Conservation (phyloP, 2,797 vertebrate species). For the Iguana delicatissima region DNA sequence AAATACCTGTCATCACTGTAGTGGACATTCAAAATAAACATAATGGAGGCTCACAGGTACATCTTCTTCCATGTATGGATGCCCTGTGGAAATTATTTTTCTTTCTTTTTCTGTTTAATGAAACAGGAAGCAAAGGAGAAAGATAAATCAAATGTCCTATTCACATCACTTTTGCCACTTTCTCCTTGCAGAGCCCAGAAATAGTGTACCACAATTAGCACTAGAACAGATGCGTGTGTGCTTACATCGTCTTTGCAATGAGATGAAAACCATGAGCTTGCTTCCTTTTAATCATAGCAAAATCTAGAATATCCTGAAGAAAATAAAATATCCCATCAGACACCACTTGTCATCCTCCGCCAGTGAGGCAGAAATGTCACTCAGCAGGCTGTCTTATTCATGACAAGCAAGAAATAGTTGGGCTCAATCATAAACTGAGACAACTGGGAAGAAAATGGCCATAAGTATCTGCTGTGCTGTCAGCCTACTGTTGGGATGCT, state of each 20-base stretch:
- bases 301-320: constrained; percentile 10
- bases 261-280: neutral
- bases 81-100: neutral
- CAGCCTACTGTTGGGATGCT: neutral
- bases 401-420: constrained; percentile 1
- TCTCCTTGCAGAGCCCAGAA: neutral
- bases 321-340: neutral
- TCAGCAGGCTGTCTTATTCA: neutral
- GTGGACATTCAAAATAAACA: neutral
- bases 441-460: neutral
- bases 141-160: neutral
- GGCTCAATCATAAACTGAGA: constrained; percentile 24
- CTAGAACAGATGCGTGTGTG: neutral
- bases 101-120: neutral
- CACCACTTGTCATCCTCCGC: constrained; percentile 13
- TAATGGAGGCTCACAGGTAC: too few species aligned
- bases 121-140: neutral
- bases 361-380: constrained; percentile 11
- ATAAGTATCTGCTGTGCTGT: neutral
- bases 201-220: neutral
- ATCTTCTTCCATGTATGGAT: too few species aligned
- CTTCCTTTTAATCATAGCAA: constrained; percentile 18
- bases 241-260: neutral
- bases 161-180: neutral
- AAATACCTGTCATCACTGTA: neutral